phyloP scores from a whole-genome alignment of 2,113 vertebrate species.

The Clarias magur region DNA sequence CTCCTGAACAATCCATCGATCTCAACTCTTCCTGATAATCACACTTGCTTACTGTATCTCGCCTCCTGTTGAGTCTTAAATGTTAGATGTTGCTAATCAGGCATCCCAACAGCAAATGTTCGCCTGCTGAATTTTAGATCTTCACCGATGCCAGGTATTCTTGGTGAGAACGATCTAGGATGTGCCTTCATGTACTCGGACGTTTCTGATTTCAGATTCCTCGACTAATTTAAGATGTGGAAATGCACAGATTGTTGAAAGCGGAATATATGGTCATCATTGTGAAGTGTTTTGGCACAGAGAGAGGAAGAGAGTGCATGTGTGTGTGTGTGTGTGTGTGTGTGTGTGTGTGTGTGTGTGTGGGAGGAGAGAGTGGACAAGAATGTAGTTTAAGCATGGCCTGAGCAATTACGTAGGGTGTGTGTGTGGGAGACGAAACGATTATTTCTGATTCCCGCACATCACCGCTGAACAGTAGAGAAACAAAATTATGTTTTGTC shows the following conservation, averaged over 20 bases:
- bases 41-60: neutral
- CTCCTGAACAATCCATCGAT: neutral
- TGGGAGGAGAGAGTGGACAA: constrained; percentile 19
- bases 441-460: constrained; percentile 22
- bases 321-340: neutral
- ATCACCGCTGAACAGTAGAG: neutral
- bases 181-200: neutral
- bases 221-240: neutral
- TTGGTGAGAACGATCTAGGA: neutral
- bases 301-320: neutral
- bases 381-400: constrained; percentile 22
- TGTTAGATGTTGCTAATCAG: neutral
- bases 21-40: neutral
- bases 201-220: neutral
- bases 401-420: constrained; percentile 32
- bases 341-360: neutral
- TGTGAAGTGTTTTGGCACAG: neutral
- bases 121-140: neutral
- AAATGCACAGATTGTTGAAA: constrained; percentile 18
- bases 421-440: constrained; percentile 29
- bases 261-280: constrained; percentile 9
- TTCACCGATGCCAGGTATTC: neutral
- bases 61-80: neutral
- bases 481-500: neutral
- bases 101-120: neutral